phyloP scores from a whole-genome alignment of 2,888 invertebrate genomes.

The Himalopsyche tibetana region DNA sequence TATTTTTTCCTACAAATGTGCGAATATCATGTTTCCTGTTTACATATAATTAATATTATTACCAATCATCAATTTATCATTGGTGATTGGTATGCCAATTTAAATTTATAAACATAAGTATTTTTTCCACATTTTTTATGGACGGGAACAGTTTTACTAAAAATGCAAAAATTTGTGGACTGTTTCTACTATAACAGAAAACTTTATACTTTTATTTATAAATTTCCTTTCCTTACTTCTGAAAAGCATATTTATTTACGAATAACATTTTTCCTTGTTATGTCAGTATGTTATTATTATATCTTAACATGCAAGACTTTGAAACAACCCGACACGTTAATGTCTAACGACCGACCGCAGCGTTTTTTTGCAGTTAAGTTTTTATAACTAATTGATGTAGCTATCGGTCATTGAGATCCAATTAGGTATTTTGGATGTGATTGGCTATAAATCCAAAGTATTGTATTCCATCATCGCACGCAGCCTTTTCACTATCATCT shows the following conservation, averaged over 20 bases:
- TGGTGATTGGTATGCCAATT: not conserved
- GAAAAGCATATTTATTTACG: constrained; percentile 1
- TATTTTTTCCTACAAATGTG: not conserved
- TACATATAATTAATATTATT: constrained; percentile 19
- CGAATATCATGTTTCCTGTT: constrained; percentile 19
- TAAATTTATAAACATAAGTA: constrained; percentile 9
- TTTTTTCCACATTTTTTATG: constrained; percentile 13
- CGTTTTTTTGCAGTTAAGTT: not conserved
- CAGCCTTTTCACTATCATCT: not conserved
- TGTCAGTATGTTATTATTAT: not conserved
- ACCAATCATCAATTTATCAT: not conserved
- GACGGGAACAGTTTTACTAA: not conserved
- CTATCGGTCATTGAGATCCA: constrained; percentile 36
- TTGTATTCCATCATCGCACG: constrained; percentile 27
- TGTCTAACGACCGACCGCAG: not conserved
- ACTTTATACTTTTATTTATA: constrained; percentile 18
- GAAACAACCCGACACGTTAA: not conserved
- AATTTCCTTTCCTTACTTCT: not conserved
- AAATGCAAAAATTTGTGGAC: not conserved
- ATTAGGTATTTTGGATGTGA: constrained; percentile 18
- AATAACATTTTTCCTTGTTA: not conserved
- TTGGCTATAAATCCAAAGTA: constrained; percentile 20
- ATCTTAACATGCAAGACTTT: not conserved
- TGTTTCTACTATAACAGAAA: not conserved
- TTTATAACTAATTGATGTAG: not conserved